These are phyloP conservation scores for Tineola bisselliella DNA, from an alignment of 2,888 invertebrate species.

Conservation along the genomic window DNA sequence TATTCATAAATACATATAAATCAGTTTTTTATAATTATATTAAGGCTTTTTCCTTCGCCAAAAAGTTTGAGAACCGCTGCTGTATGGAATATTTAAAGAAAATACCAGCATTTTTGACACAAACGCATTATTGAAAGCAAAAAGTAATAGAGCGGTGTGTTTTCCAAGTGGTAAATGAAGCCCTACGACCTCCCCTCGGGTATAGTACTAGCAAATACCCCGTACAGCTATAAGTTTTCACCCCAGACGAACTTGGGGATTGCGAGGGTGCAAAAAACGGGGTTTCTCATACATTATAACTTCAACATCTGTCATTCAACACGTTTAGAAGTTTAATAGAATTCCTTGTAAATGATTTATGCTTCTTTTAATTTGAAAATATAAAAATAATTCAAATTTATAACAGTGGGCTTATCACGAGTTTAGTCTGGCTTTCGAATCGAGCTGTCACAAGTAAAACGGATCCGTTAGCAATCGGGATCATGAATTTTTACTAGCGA, in stretches of 20 bases:
- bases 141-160: not conserved
- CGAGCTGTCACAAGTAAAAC: too few relatives aligned
- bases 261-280: constrained; percentile 1
- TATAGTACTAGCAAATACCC: not conserved
- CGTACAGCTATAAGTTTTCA: constrained; percentile 4
- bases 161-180: constrained; percentile 3
- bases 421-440: too few relatives aligned
- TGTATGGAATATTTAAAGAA: too few relatives aligned
- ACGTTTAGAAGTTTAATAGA: not conserved
- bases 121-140: not conserved
- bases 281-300: not conserved
- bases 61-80: too few relatives aligned
- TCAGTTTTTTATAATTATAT: too few relatives aligned
- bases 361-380: not conserved
- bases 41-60: too few relatives aligned
- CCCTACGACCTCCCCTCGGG: not conserved
- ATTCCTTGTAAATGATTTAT: not conserved
- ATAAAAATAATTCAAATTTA: too few relatives aligned
- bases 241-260: not conserved
- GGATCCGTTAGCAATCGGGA: too few relatives aligned
- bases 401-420: too few relatives aligned
- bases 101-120: too few relatives aligned
- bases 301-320: not conserved
- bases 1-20: too few relatives aligned
- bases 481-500: too few relatives aligned